Percentiles rank a stretch among this genome's conserved stretches.
Conservation (phyloP, 2,888 invertebrate species). For the Tryphoninae sp. region DNA sequence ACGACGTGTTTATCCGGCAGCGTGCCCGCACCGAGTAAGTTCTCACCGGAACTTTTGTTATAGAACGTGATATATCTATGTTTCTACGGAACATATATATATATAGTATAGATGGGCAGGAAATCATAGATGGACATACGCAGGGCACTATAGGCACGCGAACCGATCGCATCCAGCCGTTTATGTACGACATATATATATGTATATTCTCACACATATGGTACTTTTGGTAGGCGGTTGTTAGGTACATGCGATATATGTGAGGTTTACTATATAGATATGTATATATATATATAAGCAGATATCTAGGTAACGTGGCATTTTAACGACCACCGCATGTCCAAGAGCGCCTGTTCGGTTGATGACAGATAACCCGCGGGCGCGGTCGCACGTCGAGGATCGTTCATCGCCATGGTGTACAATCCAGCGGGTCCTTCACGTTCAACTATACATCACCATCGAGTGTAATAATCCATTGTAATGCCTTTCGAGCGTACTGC, state of each 20-base stretch:
- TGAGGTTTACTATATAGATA: slow-evolving; percentile 1
- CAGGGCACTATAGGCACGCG: slow-evolving; percentile 2
- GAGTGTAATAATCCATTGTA: slow-evolving; percentile 45
- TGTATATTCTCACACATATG: not conserved
- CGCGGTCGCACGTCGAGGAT: slow-evolving; percentile 38
- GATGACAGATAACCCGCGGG: slow-evolving; percentile 55
- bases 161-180: slow-evolving; percentile 36
- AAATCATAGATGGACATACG: slow-evolving; percentile 30
- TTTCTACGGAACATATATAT: not conserved
- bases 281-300: slow-evolving; percentile 2
- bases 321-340: slow-evolving; percentile 56
- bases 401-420: slow-evolving; percentile 37
- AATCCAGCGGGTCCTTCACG: slow-evolving; percentile 45
- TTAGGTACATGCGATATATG: not conserved
- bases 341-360: slow-evolving; percentile 50
- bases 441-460: slow-evolving; percentile 25
- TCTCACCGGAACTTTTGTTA: slow-evolving; percentile 59
- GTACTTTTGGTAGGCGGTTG: slow-evolving; percentile 15
- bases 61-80: slow-evolving; percentile 10
- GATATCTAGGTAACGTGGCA: slow-evolving; percentile 17
- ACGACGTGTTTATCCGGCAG: slow-evolving; percentile 64
- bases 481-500: slow-evolving; percentile 28
- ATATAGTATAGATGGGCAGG: slow-evolving; percentile 1
- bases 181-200: slow-evolving; percentile 10
- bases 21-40: slow-evolving; percentile 60